phyloP scores from a whole-genome alignment of 2,113 vertebrate genomes.

The Alaudala cheleensis region DNA sequence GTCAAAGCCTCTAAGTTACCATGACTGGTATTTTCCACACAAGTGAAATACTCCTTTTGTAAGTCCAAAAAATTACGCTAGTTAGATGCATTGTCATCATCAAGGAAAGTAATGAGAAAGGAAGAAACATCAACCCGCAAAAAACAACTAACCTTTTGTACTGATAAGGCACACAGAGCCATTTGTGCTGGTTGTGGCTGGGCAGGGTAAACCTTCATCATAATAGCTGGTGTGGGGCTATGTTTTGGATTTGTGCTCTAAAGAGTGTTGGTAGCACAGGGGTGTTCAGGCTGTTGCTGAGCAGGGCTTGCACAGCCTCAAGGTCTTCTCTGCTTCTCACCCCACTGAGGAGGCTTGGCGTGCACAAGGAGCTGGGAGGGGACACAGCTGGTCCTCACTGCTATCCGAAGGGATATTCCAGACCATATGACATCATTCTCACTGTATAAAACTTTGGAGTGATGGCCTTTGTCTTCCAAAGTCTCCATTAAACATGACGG shows the following conservation, averaged over 20 bases:
- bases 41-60: neutral
- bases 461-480: neutral
- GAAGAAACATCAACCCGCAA: accelerated
- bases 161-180: neutral
- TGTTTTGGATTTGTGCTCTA: neutral
- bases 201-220: neutral
- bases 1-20: neutral
- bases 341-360: no score
- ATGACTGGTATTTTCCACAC: neutral
- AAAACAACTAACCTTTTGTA: neutral
- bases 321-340: no score
- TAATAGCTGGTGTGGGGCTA: neutral
- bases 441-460: neutral
- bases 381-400: neutral
- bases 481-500: neutral
- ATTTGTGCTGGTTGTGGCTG: neutral
- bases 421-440: no score
- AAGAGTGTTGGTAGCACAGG: no score
- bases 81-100: neutral
- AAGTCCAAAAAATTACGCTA: neutral
- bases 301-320: no score
- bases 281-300: neutral
- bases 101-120: neutral
- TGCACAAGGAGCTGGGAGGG: no score
- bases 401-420: neutral